Conservation (phyloP, 2,888 invertebrate genomes). For the Antheraea yamamai region DNA sequence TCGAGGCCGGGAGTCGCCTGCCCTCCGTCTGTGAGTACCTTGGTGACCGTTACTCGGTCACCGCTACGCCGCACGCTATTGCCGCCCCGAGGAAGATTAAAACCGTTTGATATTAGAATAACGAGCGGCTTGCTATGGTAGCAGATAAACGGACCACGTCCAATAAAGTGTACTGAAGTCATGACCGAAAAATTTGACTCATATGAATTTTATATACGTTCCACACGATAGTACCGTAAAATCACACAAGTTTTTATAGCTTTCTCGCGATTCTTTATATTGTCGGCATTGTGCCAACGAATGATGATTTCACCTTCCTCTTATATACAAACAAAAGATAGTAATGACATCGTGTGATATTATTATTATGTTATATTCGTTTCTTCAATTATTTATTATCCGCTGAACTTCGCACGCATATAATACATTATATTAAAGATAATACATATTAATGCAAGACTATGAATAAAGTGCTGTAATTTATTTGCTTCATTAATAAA, state of each 20-base stretch:
- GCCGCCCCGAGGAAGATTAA: slow-evolving; percentile 52
- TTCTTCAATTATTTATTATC: not conserved
- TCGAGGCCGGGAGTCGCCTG: slow-evolving; percentile 45
- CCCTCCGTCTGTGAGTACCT: slow-evolving; percentile 65
- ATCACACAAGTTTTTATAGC: not conserved
- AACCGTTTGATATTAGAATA: slow-evolving; percentile 56
- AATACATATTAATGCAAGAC: not conserved
- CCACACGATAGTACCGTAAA: slow-evolving; percentile 12
- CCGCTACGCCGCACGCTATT: slow-evolving; percentile 60
- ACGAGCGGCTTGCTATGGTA: slow-evolving; percentile 35
- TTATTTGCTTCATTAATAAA: not conserved
- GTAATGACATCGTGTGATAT: not conserved
- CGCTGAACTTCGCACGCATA: not conserved
- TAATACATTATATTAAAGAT: not conserved
- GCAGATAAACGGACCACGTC: slow-evolving; percentile 26
- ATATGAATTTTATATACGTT: slow-evolving; percentile 7
- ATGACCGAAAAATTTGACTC: slow-evolving; percentile 16
- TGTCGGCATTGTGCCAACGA: not conserved
- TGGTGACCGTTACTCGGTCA: slow-evolving; percentile 74
- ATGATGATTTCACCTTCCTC: not conserved
- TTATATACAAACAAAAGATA: not conserved
- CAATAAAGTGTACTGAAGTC: slow-evolving; percentile 18
- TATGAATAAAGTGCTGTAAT: not conserved
- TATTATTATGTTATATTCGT: not conserved
- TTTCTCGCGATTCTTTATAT: not conserved